Conservation (phyloP, 2,888 invertebrate genomes). For the Mayetiola destructor region DNA sequence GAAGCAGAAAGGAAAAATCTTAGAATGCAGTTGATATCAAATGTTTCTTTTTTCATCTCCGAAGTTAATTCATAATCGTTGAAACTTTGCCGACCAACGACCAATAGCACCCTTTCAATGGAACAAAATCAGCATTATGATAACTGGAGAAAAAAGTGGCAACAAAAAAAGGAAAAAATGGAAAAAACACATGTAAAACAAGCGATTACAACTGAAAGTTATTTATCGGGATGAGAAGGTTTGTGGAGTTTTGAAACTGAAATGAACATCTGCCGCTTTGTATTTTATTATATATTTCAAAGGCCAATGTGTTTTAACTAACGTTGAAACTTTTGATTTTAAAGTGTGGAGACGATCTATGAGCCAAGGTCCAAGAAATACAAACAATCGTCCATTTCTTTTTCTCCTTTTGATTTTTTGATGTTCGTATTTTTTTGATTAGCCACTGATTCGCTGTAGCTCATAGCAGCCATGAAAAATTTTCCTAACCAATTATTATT, state of each 20-base stretch:
- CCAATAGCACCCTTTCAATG: neutral
- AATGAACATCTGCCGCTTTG: too few relatives aligned
- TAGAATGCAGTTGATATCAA: neutral
- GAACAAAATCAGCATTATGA: neutral
- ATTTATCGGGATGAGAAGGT: neutral
- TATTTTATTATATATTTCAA: too few relatives aligned
- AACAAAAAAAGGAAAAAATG: neutral
- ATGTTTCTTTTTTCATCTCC: neutral
- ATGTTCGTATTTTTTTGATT: too few relatives aligned
- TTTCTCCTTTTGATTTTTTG: too few relatives aligned
- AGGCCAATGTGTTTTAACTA: too few relatives aligned
- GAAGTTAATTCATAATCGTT: neutral
- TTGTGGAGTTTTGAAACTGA: neutral
- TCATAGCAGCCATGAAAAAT: too few relatives aligned
- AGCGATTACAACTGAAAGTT: conserved; percentile 10
- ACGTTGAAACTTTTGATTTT: too few relatives aligned
- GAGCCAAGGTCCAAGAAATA: too few relatives aligned
- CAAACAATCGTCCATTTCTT: too few relatives aligned
- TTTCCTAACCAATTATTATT: too few relatives aligned
- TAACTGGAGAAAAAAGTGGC: neutral
- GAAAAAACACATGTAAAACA: conserved; percentile 4
- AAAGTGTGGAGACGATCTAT: too few relatives aligned
- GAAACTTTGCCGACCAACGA: neutral
- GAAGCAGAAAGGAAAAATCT: neutral
- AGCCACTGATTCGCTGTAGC: too few relatives aligned